Conservation (phyloP, 2,113 vertebrate species). For the Nothobranchius furzeri region DNA sequence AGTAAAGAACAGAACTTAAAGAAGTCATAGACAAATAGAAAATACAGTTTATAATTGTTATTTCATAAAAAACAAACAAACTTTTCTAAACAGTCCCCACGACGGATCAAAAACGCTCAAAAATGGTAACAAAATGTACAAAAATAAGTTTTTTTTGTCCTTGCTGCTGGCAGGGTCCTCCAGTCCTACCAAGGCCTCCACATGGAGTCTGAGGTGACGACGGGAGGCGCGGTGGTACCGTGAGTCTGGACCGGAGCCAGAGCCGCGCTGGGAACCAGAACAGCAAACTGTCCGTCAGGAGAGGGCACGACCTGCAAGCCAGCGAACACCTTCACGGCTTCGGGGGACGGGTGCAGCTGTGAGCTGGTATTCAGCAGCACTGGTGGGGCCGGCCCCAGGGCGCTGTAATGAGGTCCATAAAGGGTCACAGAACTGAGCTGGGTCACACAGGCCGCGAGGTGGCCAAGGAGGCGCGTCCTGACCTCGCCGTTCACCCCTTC, state of each 20-base stretch:
- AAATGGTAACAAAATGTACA: constrained; percentile 67
- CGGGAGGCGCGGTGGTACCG: constrained; percentile 72
- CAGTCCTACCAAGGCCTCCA: constrained; percentile 93
- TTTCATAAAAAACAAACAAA: constrained; percentile 65
- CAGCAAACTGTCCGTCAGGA: constrained; percentile 89
- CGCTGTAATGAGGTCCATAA: constrained; percentile 73
- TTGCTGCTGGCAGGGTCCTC: background rate
- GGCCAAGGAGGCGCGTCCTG: constrained; percentile 88
- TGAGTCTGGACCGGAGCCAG: constrained; percentile 80
- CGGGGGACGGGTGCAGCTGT: constrained; percentile 54
- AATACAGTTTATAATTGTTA: constrained; percentile 54
- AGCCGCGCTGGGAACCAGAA: constrained; percentile 88
- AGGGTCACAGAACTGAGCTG: constrained; percentile 88
- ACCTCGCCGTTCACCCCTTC: constrained; percentile 91
- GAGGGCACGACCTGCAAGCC: constrained; percentile 91
- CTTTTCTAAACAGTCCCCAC: constrained; percentile 36
- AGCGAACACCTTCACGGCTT: constrained; percentile 80
- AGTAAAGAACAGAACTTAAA: no score
- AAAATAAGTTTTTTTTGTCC: constrained; percentile 41
- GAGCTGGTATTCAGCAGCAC: constrained; percentile 80
- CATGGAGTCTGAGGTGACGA: constrained; percentile 86
- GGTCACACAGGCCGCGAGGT: constrained; percentile 91
- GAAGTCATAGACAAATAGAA: constrained; percentile 15
- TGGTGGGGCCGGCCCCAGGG: constrained; percentile 80
- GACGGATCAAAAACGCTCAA: background rate